A percentile compares a stretch with the other conserved stretches of the same genome.
Evolutionary conservation across 2,113 vertebrate species (phyloP).

Genomic region (Tiliqua scincoides): DNA sequence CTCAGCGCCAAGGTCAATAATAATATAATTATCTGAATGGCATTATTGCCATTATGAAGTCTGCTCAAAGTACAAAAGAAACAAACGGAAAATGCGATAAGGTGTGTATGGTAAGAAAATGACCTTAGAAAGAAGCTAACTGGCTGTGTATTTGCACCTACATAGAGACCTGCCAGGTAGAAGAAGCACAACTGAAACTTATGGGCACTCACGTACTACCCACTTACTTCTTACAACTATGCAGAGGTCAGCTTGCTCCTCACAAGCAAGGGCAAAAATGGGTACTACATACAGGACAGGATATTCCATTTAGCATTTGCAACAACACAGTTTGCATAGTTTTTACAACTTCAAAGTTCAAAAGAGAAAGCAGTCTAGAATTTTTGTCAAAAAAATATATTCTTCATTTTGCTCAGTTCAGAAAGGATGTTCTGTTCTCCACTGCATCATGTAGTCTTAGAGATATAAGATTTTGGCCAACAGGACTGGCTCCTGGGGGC

Average conservation of each 20-base stretch:
- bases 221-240: not conserved
- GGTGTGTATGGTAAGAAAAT: slow-evolving; percentile 34
- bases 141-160: slow-evolving; percentile 24
- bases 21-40: slow-evolving; percentile 76
- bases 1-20: slow-evolving; percentile 76
- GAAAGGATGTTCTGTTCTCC: no score
- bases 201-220: not conserved
- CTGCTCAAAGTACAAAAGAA: slow-evolving; percentile 63
- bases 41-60: slow-evolving; percentile 73
- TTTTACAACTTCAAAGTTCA: no score
- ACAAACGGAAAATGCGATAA: slow-evolving; percentile 62
- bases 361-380: no score
- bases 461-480: not conserved
- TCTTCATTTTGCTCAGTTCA: no score
- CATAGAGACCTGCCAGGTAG: not conserved
- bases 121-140: slow-evolving; percentile 30
- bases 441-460: no score
- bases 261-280: not conserved
- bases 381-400: no score
- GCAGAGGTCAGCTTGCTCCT: not conserved
- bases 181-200: not conserved
- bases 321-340: not conserved
- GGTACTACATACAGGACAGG: not conserved
- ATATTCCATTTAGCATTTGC: not conserved
- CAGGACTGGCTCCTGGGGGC: no score